These are phyloP conservation scores for Drosophila burlai DNA, from an alignment of 1,140 invertebrate species.

Conservation along the genomic window DNA sequence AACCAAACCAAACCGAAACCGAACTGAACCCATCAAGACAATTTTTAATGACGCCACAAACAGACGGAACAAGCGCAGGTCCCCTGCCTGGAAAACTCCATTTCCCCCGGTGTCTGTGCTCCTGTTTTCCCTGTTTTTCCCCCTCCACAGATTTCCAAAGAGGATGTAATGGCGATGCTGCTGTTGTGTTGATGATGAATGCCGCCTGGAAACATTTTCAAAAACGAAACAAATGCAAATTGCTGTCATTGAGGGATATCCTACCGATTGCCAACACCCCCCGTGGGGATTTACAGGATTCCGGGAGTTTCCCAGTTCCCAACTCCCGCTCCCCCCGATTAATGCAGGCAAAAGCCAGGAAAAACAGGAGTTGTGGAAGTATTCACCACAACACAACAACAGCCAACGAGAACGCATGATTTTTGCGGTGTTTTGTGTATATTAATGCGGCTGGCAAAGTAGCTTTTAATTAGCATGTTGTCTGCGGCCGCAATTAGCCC, in stretches of 20 bases:
- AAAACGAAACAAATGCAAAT: constrained; percentile 78
- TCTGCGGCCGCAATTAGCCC: constrained; percentile 63
- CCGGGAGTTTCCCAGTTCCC: too few species aligned
- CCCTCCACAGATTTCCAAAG: background rate
- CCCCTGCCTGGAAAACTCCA: constrained; percentile 2
- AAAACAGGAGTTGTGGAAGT: constrained; percentile 16
- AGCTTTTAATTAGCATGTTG: constrained; percentile 82
- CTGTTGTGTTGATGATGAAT: constrained; percentile 19
- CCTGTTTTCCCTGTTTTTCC: background rate
- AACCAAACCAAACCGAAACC: constrained; percentile 13
- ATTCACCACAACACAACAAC: constrained; percentile 23
- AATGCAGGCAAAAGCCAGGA: constrained; percentile 26
- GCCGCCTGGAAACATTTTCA: constrained; percentile 34
- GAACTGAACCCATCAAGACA: constrained; percentile 65
- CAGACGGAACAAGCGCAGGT: constrained; percentile 19
- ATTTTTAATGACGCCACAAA: constrained; percentile 69
- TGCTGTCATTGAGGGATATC: constrained; percentile 67
- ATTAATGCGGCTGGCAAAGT: constrained; percentile 80
- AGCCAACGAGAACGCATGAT: constrained; percentile 44
- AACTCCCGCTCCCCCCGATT: constrained; percentile 17
- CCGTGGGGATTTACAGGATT: background rate
- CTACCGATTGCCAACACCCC: background rate
- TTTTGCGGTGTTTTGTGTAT: constrained; percentile 76
- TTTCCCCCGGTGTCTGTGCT: constrained; percentile 1
- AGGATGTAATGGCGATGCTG: constrained; percentile 1